Evolutionary conservation across 2,888 invertebrate genomes (phyloP).

Genomic region (Laspeyria flexula): DNA sequence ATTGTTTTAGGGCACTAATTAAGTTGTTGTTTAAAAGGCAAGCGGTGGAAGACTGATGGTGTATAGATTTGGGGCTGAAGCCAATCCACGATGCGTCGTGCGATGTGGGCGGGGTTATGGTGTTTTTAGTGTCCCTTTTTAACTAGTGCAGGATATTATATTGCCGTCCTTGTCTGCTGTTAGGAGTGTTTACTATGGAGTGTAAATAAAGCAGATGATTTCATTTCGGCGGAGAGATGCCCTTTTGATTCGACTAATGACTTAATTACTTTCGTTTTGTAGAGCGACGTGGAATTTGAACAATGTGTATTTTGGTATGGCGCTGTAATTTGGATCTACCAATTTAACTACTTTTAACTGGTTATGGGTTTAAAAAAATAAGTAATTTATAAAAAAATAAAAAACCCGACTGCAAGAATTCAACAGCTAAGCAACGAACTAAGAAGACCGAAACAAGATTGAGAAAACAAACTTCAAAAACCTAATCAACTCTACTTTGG

Average conservation of each 20-base stretch:
- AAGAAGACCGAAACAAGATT: too few relatives aligned
- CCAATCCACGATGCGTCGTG: slow-evolving; percentile 71
- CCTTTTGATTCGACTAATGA: slow-evolving; percentile 64
- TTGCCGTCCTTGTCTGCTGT: slow-evolving; percentile 46
- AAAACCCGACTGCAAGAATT: too few relatives aligned
- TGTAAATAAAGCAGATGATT: slow-evolving; percentile 80
- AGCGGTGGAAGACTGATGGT: slow-evolving; percentile 78
- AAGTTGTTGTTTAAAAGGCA: slow-evolving; percentile 69
- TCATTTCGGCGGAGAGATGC: slow-evolving; percentile 69
- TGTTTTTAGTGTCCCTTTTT: slow-evolving; percentile 47
- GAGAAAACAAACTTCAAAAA: too few relatives aligned
- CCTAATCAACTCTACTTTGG: too few relatives aligned
- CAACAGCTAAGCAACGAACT: too few relatives aligned
- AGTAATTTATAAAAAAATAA: too few relatives aligned
- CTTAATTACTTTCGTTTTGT: slow-evolving; percentile 53
- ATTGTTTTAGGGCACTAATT: slow-evolving; percentile 62
- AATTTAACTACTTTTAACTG: background rate
- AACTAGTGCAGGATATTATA: slow-evolving; percentile 21
- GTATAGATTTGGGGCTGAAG: slow-evolving; percentile 64
- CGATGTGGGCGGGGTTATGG: slow-evolving; percentile 69
- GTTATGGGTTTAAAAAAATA: background rate
- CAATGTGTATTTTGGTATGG: background rate
- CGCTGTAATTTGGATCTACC: too few relatives aligned
- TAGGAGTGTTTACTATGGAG: slow-evolving; percentile 66
- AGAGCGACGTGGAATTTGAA: background rate